phyloP scores from a whole-genome alignment of 1,140 invertebrate species.

The Luehdorfia chinensis region DNA sequence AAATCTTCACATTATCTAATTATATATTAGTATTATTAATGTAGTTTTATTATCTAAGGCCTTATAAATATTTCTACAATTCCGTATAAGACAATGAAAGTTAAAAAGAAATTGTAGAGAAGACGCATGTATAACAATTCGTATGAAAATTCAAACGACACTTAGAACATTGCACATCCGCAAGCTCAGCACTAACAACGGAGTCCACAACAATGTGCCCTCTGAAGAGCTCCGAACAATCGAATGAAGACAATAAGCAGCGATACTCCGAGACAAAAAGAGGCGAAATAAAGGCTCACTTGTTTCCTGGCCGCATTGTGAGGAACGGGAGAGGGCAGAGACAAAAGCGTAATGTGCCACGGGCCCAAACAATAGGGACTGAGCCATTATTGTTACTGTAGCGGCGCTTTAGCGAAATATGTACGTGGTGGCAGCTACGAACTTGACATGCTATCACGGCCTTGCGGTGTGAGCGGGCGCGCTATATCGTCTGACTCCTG shows the following conservation, averaged over 20 bases:
- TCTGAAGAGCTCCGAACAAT: conserved; percentile 75
- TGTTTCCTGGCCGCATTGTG: conserved; percentile 76
- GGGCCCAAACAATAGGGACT: conserved; percentile 72
- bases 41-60: too few relatives aligned
- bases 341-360: conserved; percentile 76
- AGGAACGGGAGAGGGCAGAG: conserved; percentile 74
- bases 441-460: conserved; percentile 71
- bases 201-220: conserved; percentile 74
- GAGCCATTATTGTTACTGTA: conserved; percentile 75
- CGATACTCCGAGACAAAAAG: conserved; percentile 77
- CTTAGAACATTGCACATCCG: conserved; percentile 73
- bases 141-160: conserved; percentile 72
- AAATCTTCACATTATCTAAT: too few relatives aligned
- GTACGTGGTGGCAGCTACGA: conserved; percentile 60
- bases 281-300: conserved; percentile 76
- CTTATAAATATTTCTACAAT: too few relatives aligned
- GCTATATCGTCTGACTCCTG: conserved; percentile 24
- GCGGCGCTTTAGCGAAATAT: conserved; percentile 68
- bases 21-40: too few relatives aligned
- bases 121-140: conserved; percentile 14
- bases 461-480: conserved; percentile 42
- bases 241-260: conserved; percentile 77
- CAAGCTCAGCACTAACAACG: conserved; percentile 74
- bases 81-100: conserved; percentile 1
- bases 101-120: conserved; percentile 11